A percentile compares a stretch with the other conserved stretches of the same genome.
phyloP scores from a whole-genome alignment of 2,888 invertebrate genomes.

The Eurytoma californica region DNA sequence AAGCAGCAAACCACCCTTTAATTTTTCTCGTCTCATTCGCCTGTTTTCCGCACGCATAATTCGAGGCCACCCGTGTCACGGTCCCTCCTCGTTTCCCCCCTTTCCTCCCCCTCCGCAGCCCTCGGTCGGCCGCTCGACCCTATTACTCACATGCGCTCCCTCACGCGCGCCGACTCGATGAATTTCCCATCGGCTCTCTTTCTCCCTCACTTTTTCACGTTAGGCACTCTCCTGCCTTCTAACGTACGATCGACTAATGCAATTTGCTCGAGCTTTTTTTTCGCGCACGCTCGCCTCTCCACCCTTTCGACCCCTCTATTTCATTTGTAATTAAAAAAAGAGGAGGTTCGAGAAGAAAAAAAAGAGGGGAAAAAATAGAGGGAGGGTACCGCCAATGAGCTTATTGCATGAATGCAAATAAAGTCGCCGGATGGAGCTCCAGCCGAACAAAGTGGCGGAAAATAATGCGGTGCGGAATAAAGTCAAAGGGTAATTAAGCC shows the following conservation, averaged over 20 bases:
- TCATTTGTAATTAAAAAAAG: conserved; percentile 14
- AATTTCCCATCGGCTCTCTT: conserved; percentile 31
- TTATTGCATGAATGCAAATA: conserved; percentile 31
- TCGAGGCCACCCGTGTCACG: not conserved
- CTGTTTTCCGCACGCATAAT: not conserved
- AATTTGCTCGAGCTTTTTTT: conserved; percentile 33
- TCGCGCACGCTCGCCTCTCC: not conserved
- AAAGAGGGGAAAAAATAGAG: too few relatives aligned
- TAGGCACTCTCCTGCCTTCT: not conserved
- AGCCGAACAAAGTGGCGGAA: conserved; percentile 10
- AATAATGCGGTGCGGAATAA: not conserved
- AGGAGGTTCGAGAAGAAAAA: too few relatives aligned
- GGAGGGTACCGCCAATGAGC: conserved; percentile 4
- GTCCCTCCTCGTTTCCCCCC: not conserved
- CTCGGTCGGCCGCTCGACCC: not conserved
- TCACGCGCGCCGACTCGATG: conserved; percentile 25
- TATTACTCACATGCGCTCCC: conserved; percentile 2
- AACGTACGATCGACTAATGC: conserved; percentile 1
- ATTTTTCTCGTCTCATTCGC: not conserved
- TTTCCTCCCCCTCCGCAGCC: not conserved
- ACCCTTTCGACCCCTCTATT: not conserved
- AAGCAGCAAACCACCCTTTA: not conserved
- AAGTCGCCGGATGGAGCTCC: not conserved
- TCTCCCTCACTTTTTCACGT: conserved; percentile 33
- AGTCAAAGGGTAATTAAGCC: too few relatives aligned